Percentiles rank a stretch among this genome's conserved stretches.
Evolutionary conservation across 2,888 invertebrate genomes (phyloP).

Genomic region (Cylloceria caligata): DNA sequence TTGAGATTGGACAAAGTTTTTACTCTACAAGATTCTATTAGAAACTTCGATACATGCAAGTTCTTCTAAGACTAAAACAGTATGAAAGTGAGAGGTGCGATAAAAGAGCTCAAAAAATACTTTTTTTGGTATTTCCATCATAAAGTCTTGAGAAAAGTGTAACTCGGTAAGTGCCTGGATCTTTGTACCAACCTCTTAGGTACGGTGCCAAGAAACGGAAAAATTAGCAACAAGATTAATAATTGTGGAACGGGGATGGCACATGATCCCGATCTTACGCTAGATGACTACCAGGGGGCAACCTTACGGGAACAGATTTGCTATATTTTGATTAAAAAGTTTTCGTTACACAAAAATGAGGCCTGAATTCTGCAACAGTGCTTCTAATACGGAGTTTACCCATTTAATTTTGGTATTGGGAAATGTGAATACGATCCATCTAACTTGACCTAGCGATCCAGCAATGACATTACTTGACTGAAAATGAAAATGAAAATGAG

Average conservation of each 20-base stretch:
- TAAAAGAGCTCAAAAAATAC: neutral
- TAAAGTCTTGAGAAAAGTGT: neutral
- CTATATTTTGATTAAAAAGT: no score
- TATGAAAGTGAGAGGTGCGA: neutral
- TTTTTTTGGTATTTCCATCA: neutral
- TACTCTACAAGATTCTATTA: neutral
- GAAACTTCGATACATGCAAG: slow-evolving; percentile 5
- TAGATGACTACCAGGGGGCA: no score
- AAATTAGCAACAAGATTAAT: no score
- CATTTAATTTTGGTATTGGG: neutral
- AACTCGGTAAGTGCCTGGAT: neutral
- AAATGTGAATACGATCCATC: neutral
- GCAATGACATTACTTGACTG: neutral
- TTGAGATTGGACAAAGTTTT: neutral
- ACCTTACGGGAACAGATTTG: no score
- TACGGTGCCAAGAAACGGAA: no score
- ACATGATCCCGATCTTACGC: no score
- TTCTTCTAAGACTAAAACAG: neutral
- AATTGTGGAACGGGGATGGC: no score
- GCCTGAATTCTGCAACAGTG: no score
- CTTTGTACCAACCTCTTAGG: no score
- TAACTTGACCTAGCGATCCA: neutral
- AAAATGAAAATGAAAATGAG: neutral
- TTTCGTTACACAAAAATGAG: no score
- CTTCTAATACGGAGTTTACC: neutral